These are phyloP conservation scores for Xerus inauris DNA, from an alignment of 2,113 vertebrate genomes.

Conservation along the genomic window DNA sequence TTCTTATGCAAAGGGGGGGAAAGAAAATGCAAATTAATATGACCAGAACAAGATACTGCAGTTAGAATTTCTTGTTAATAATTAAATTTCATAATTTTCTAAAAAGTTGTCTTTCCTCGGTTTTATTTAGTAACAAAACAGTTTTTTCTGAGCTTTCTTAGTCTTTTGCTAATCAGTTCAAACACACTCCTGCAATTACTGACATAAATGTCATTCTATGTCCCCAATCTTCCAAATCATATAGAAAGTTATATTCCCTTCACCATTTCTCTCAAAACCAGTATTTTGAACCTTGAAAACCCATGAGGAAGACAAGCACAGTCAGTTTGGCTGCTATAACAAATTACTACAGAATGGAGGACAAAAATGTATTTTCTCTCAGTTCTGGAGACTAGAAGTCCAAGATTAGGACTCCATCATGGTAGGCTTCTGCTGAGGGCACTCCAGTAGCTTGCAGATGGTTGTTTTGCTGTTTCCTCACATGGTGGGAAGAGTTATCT, in stretches of 20 bases:
- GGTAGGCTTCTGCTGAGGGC: not conserved
- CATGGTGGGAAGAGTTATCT: not conserved
- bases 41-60: not conserved
- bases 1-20: not conserved
- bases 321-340: not conserved
- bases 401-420: not conserved
- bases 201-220: not conserved
- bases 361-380: not conserved
- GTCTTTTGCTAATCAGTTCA: not conserved
- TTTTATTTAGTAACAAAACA: not conserved
- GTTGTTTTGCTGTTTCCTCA: not conserved
- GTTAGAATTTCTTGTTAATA: not conserved
- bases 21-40: not conserved
- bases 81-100: conserved; percentile 4
- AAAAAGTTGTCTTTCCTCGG: not conserved
- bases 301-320: not conserved
- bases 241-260: not conserved
- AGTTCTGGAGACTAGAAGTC: not conserved
- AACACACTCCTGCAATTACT: not conserved
- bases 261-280: not conserved
- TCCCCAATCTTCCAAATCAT: not conserved
- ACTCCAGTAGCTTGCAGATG: not conserved
- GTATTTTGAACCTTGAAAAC: conserved; percentile 9
- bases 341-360: not conserved
- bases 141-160: not conserved